phyloP scores from a whole-genome alignment of 2,113 vertebrate genomes.

The Rhynchomys soricoides region DNA sequence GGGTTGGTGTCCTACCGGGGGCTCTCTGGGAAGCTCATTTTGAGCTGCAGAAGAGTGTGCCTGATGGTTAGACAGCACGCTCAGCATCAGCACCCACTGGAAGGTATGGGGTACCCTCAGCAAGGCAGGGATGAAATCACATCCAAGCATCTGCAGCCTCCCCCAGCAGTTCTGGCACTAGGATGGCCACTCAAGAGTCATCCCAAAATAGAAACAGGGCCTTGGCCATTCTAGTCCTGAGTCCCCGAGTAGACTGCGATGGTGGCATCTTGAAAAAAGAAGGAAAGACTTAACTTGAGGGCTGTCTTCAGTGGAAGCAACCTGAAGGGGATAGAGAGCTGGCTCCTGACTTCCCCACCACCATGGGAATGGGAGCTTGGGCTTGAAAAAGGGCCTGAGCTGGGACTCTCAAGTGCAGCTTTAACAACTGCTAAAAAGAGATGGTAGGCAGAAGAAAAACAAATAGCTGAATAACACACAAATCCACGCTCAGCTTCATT shows the following conservation, averaged over 20 bases:
- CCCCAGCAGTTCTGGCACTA: neutral
- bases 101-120: neutral
- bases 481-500: neutral
- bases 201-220: neutral
- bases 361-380: accelerated
- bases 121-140: neutral
- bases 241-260: neutral
- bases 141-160: neutral
- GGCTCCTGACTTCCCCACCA: neutral
- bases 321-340: neutral
- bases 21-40: neutral
- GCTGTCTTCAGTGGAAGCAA: neutral
- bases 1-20: accelerated
- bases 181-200: too few relatives aligned
- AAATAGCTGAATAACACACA: neutral
- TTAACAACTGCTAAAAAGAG: neutral
- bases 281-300: neutral
- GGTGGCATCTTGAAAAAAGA: neutral
- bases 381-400: neutral
- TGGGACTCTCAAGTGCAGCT: neutral
- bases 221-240: neutral
- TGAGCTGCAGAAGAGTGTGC: neutral
- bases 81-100: accelerated
- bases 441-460: neutral
- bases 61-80: neutral